phyloP scores from a whole-genome alignment of 2,888 invertebrate genomes.

The Smittia sp. region DNA sequence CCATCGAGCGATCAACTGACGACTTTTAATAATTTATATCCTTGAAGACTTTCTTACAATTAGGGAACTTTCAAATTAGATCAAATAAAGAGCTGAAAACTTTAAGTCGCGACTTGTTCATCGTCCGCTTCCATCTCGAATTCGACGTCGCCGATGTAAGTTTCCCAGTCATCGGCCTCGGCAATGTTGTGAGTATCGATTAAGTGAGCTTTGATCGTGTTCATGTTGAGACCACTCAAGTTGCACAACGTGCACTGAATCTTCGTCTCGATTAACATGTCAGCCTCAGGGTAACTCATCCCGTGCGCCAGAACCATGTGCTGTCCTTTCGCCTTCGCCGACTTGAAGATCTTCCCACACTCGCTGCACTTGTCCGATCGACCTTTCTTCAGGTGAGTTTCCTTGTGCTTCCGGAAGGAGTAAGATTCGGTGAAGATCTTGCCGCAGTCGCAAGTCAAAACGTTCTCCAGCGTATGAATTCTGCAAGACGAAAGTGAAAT shows the following conservation, averaged over 20 bases:
- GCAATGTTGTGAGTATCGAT: neutral
- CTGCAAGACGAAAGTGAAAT: neutral
- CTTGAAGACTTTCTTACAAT: constrained; percentile 6
- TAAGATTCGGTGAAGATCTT: constrained; percentile 34
- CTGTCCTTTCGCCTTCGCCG: neutral
- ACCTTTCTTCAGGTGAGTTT: constrained; percentile 27
- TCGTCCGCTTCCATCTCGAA: constrained; percentile 7
- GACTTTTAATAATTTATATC: constrained; percentile 43
- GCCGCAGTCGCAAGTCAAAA: constrained; percentile 28
- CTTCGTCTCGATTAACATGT: neutral
- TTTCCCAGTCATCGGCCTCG: neutral
- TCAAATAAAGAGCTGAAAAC: neutral
- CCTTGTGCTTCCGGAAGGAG: constrained; percentile 32
- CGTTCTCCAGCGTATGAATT: constrained; percentile 24
- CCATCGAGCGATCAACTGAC: constrained; percentile 55
- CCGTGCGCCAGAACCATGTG: neutral
- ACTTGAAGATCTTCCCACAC: constrained; percentile 10
- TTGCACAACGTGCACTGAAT: constrained; percentile 13
- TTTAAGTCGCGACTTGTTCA: neutral
- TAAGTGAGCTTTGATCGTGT: neutral
- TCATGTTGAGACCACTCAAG: neutral
- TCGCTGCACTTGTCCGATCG: neutral
- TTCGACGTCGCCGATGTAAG: constrained; percentile 17
- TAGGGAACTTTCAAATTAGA: no score
- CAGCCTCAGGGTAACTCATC: neutral